Base-by-base conservation (phyloP, 1,140 invertebrate genomes). In the Drosophila guanche region DNA sequence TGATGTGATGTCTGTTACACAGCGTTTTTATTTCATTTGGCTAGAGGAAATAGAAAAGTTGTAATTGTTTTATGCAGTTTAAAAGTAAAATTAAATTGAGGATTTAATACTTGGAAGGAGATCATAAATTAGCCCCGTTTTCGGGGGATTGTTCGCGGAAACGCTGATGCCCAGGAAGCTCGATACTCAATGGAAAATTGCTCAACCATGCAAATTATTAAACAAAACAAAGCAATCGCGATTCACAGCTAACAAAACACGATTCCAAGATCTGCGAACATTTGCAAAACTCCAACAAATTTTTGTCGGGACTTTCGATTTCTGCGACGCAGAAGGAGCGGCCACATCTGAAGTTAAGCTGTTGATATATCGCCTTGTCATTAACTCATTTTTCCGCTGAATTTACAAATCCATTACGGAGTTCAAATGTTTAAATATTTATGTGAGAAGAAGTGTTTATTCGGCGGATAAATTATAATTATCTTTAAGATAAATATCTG, bases 201-300 rank as follows among this genome's bases (percentile, higher is more conserved):
- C 61, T 50, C 47, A 57, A 53, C 65, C 76, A 84, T 79, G 80
- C 79, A 79, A 84, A 79, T 79, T 76, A 67, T 85, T 67, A 71
- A 75, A 66, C 57, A 62, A 8, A 71, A 50, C 45, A 58, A 52
- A 60, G 27, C 42, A 16, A 78, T 78, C 48, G 48, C 46, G 12
- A 76, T 67, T 63, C 41, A 37, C 52, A 25, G 16, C 47, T 8
- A 52, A 25, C 12, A 20, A 53, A 67, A 67, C 10, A 25, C 43
- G 20, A 62, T 51, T 42, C n/a, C 4, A 50, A 54, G 45, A 47
- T 12, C 12, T 47, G 45, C 10, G 47, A 27, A 50, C 50, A 48
- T 68, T 68, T 45, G 65, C 16, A 20, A 29, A 54, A 33, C 29
- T 3, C 7, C 8, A 3, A 3, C 29, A 29, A 37, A 16, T 58